Evolutionary conservation across 2,888 invertebrate genomes (phyloP).

Genomic region (Rhabditoides inermis): DNA sequence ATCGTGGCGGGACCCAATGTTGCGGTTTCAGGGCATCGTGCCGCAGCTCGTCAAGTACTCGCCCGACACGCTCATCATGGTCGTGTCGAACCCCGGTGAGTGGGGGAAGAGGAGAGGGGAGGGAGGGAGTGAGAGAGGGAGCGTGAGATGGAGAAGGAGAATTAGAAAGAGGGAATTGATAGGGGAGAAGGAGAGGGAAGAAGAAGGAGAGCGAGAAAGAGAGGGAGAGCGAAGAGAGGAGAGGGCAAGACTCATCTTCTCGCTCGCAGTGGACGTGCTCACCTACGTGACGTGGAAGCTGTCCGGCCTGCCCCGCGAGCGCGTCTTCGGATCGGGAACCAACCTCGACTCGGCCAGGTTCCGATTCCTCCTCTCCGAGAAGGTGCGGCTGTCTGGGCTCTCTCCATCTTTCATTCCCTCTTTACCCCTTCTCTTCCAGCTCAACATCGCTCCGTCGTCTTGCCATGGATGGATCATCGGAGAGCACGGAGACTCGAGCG

Average conservation of each 20-base stretch:
- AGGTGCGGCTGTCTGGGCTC: no score
- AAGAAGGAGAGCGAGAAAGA: no score
- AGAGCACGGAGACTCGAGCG: slow-evolving; percentile 83
- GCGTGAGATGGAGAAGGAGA: no score
- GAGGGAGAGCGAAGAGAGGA: no score
- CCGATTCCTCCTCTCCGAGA: slow-evolving; percentile 74
- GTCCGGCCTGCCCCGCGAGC: slow-evolving; percentile 76
- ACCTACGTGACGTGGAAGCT: slow-evolving; percentile 91
- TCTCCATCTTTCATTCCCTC: neutral
- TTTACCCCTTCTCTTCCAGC: slow-evolving; percentile 41
- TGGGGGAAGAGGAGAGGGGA: no score
- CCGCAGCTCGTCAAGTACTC: slow-evolving; percentile 73
- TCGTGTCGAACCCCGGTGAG: slow-evolving; percentile 75
- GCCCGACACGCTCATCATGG: slow-evolving; percentile 73
- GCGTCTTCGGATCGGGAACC: slow-evolving; percentile 83
- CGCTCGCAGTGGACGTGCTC: slow-evolving; percentile 72
- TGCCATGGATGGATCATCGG: slow-evolving; percentile 88
- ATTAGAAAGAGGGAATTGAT: no score
- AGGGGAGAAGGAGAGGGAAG: no score
- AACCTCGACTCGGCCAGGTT: slow-evolving; percentile 85
- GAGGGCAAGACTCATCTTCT: no score
- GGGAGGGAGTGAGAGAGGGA: no score
- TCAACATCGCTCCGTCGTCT: slow-evolving; percentile 73
- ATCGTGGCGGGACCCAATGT: neutral
- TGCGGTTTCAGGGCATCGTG: slow-evolving; percentile 60